phyloP scores from a whole-genome alignment of 2,113 vertebrate genomes.

The Thalassoma bifasciatum region DNA sequence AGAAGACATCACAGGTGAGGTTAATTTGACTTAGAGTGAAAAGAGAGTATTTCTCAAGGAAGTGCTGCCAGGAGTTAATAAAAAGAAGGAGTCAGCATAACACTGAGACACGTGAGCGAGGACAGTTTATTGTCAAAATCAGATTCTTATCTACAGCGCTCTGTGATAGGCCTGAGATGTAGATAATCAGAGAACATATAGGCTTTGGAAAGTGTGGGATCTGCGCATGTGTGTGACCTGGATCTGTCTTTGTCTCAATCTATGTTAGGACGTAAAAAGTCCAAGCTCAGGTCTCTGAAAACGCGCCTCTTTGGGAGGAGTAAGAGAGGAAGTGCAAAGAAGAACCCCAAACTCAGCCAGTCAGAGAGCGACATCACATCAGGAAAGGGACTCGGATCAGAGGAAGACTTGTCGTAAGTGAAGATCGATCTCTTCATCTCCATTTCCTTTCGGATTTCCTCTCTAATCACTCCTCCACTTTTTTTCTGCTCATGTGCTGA shows the following conservation, averaged over 20 bases:
- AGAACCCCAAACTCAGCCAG: conserved; percentile 84
- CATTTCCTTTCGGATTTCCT: not conserved
- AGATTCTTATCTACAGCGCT: not conserved
- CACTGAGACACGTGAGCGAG: not conserved
- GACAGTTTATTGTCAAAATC: not conserved
- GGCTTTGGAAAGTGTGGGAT: not conserved
- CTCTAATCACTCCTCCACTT: not conserved
- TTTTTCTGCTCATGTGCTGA: conserved; percentile 16
- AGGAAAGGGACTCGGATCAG: conserved; percentile 81
- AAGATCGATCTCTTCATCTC: not conserved
- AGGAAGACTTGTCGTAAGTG: conserved; percentile 83
- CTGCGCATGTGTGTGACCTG: conserved; percentile 28
- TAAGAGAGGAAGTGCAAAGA: conserved; percentile 82
- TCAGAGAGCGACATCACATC: conserved; percentile 84
- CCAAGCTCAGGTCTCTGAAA: conserved; percentile 89
- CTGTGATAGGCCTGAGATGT: not conserved
- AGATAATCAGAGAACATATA: not conserved
- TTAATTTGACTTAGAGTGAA: not conserved
- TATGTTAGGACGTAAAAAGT: conserved; percentile 88
- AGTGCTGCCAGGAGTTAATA: not conserved
- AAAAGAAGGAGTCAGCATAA: not conserved
- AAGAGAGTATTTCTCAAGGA: not conserved
- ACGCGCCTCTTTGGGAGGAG: conserved; percentile 87
- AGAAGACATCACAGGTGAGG: conserved; percentile 88
- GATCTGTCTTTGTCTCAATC: conserved; percentile 38